Percentiles rank a stretch among this genome's conserved stretches.
These are phyloP conservation scores for Eupithecia subumbrata DNA, from an alignment of 2,888 invertebrate species.

Conservation along the genomic window DNA sequence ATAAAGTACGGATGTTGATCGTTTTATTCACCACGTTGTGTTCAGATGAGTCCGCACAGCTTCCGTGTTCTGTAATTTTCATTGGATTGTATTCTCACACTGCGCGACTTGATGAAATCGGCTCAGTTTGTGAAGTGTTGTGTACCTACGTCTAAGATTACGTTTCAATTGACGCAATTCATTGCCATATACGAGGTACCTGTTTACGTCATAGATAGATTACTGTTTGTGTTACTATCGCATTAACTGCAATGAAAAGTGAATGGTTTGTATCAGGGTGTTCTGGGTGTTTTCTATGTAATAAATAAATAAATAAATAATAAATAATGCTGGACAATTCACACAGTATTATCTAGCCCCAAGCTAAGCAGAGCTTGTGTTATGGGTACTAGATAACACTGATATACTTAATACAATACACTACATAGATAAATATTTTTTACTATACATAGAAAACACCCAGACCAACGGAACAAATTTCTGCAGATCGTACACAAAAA, in stretches of 20 bases:
- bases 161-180: slow-evolving; percentile 32
- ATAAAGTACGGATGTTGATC: not conserved
- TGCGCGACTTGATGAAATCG: slow-evolving; percentile 50
- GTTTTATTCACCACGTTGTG: not conserved
- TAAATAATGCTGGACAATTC: too few species aligned
- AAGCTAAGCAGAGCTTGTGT: too few species aligned
- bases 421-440: too few species aligned
- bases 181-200: not conserved
- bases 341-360: too few species aligned
- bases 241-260: not conserved
- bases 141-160: slow-evolving; percentile 45
- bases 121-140: slow-evolving; percentile 51
- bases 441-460: too few species aligned
- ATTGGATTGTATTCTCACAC: slow-evolving; percentile 58
- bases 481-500: too few species aligned
- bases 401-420: too few species aligned
- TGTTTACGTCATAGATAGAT: not conserved
- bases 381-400: too few species aligned
- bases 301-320: too few species aligned
- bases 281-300: too few species aligned
- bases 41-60: not conserved
- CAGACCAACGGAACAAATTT: too few species aligned
- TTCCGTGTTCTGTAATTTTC: slow-evolving; percentile 59
- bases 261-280: not conserved
- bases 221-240: not conserved